Conservation (phyloP, 2,797 vertebrate genomes). For the Rhabdomys pumilio region DNA sequence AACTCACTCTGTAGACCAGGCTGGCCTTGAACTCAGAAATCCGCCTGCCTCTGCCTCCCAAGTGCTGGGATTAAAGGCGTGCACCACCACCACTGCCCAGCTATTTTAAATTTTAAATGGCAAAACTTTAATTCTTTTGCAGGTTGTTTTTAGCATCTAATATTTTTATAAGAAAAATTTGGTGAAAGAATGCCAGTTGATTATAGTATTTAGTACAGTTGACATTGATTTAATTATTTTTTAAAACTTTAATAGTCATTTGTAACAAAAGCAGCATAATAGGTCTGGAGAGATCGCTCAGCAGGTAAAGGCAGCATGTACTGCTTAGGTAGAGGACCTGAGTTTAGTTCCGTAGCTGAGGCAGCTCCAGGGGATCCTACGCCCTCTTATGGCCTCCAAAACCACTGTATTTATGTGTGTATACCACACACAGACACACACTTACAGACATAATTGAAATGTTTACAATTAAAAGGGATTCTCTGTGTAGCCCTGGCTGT, state of each 20-base stretch:
- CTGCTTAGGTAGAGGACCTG: neutral
- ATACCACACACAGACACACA: neutral
- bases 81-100: too few relatives aligned
- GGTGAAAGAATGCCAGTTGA: neutral
- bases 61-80: too few relatives aligned
- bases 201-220: neutral
- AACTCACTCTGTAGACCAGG: too few relatives aligned
- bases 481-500: too few relatives aligned
- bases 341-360: neutral
- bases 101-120: too few relatives aligned
- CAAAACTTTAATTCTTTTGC: constrained; percentile 53
- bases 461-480: neutral
- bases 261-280: neutral
- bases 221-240: constrained; percentile 45
- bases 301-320: neutral
- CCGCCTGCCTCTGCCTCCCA: too few relatives aligned
- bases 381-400: neutral
- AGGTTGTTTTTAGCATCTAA: constrained; percentile 56
- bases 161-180: neutral
- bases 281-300: neutral
- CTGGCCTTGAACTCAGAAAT: too few relatives aligned
- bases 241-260: constrained; percentile 16
- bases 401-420: neutral
- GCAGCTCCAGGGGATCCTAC: neutral
- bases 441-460: neutral